Evolutionary conservation across 2,113 vertebrate species (phyloP).

Genomic region (Eurystomus gularis): DNA sequence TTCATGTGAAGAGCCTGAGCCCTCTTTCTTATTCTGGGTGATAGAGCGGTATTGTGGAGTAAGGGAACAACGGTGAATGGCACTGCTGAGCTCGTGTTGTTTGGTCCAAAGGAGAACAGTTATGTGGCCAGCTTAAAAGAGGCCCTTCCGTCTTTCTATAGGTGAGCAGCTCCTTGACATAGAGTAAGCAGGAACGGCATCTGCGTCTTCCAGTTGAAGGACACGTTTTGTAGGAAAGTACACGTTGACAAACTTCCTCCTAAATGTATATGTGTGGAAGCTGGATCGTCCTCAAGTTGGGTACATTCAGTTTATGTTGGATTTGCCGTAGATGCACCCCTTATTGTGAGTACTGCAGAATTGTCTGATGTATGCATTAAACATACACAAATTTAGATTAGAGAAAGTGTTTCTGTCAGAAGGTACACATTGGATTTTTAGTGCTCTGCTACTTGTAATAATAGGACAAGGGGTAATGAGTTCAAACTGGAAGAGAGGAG

Average conservation of each 20-base stretch:
- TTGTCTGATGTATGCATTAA: background rate
- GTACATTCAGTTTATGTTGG: background rate
- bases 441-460: background rate
- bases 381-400: background rate
- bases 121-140: background rate
- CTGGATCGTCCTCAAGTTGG: background rate
- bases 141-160: background rate
- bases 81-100: background rate
- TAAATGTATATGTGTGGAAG: background rate
- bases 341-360: background rate
- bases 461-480: too few species aligned
- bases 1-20: background rate
- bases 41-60: background rate
- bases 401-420: background rate
- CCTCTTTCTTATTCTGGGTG: background rate
- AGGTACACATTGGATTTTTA: background rate
- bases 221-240: rapidly evolving
- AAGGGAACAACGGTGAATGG: background rate
- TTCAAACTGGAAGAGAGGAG: too few species aligned
- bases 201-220: background rate
- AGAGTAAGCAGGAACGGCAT: background rate
- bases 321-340: background rate
- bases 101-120: background rate
- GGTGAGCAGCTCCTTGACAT: background rate
- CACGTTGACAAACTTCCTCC: background rate